Conservation (phyloP, 2,113 vertebrate species). For the Ceyx margarethae region DNA sequence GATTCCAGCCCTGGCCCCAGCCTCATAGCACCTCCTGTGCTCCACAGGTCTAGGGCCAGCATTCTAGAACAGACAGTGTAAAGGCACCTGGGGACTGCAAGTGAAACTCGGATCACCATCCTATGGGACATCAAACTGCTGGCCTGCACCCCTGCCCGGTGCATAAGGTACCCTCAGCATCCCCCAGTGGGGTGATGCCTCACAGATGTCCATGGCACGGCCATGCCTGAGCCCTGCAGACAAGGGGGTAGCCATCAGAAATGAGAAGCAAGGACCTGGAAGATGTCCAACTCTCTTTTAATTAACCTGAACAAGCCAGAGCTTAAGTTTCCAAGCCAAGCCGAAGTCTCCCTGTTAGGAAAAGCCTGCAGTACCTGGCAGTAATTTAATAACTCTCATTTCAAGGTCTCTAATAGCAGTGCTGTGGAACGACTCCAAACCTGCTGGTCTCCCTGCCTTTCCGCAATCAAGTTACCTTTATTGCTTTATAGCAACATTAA, state of each 20-base stretch:
- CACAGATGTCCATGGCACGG: accelerated
- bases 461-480: constrained; percentile 52
- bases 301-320: constrained; percentile 64
- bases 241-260: not conserved
- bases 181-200: accelerated
- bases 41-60: not conserved
- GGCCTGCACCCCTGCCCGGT: not conserved
- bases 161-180: not conserved
- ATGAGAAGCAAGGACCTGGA: constrained; percentile 37
- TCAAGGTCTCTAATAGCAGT: constrained; percentile 10
- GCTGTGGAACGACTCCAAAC: constrained; percentile 44
- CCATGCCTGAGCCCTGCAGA: not conserved
- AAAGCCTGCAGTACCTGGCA: constrained; percentile 63
- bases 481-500: constrained; percentile 56
- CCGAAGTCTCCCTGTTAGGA: constrained; percentile 44
- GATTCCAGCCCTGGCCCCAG: not conserved
- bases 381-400: constrained; percentile 63
- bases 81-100: not conserved
- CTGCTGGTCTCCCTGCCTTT: constrained; percentile 32
- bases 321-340: constrained; percentile 61
- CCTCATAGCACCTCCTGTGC: not conserved
- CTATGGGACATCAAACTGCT: not conserved
- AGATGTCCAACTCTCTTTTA: constrained; percentile 62
- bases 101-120: not conserved
- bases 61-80: not conserved